Evolutionary conservation across 2,797 vertebrate genomes (phyloP).

Genomic region (Aselliscus stoliczkanus): DNA sequence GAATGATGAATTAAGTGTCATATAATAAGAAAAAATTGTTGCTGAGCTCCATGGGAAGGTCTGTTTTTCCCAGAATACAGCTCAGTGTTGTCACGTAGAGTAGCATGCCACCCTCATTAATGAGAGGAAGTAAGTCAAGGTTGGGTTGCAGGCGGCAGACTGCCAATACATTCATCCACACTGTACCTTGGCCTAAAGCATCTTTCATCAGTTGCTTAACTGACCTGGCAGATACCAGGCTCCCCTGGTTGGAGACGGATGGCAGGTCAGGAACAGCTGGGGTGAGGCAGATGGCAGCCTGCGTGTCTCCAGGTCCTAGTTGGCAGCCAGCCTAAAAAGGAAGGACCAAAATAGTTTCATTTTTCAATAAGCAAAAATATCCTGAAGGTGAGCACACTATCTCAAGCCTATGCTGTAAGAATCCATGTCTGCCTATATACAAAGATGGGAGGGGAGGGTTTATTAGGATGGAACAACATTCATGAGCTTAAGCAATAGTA

Average conservation of each 20-base stretch:
- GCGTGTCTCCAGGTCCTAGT: conserved; percentile 41
- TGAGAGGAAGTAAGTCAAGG: background rate
- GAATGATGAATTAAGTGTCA: background rate
- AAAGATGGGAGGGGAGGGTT: background rate
- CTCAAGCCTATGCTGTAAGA: background rate
- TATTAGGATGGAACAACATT: background rate
- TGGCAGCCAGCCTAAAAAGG: conserved; percentile 45
- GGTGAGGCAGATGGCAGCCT: conserved; percentile 40
- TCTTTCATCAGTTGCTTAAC: conserved; percentile 46
- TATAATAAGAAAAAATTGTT: background rate
- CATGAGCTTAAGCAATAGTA: background rate
- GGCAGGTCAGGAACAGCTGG: conserved; percentile 67
- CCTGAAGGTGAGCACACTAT: background rate
- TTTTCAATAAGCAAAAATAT: conserved; percentile 58
- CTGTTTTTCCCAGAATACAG: background rate
- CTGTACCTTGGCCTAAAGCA: background rate
- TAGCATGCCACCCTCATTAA: background rate
- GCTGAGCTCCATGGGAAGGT: background rate
- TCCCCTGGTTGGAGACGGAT: conserved; percentile 43
- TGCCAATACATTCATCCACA: background rate
- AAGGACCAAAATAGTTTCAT: conserved; percentile 58
- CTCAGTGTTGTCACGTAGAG: conserved; percentile 22
- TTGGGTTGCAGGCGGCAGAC: background rate
- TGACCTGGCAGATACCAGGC: conserved; percentile 66
- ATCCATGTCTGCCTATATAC: background rate